phyloP scores from a whole-genome alignment of 2,113 vertebrate genomes.

The Ascaphus truei region DNA sequence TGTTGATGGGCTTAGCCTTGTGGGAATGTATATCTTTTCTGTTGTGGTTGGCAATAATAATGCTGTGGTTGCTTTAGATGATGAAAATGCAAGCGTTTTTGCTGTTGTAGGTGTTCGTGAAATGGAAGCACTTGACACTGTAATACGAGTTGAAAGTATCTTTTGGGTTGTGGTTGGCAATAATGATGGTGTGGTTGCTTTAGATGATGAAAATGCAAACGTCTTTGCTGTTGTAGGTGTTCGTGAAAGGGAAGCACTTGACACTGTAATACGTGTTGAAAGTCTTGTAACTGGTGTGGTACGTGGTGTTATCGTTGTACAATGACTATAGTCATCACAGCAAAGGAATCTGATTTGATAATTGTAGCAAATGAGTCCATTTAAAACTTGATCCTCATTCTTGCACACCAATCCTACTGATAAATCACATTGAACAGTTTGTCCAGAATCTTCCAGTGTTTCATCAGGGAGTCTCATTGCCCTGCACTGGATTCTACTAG shows the following conservation, averaged over 20 bases:
- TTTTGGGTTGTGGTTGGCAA: too few species aligned
- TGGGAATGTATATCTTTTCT: too few species aligned
- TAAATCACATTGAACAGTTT: constrained; percentile 46
- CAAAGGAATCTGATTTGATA: constrained; percentile 52
- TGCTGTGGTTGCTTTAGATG: too few species aligned
- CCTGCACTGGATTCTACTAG: not conserved
- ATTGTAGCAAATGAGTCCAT: constrained; percentile 51
- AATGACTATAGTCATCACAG: constrained; percentile 42
- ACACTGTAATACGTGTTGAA: not conserved
- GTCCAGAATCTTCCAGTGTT: constrained; percentile 37
- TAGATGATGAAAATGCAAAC: too few species aligned
- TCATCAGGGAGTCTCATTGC: not conserved
- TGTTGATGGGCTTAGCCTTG: not conserved
- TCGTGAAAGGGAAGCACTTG: not conserved
- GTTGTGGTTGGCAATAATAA: too few species aligned
- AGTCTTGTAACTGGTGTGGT: not conserved
- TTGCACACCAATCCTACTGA: constrained; percentile 49
- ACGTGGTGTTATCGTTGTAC: not conserved
- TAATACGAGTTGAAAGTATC: not conserved
- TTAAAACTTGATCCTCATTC: constrained; percentile 50
- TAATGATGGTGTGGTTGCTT: too few species aligned
- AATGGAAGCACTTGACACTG: not conserved
- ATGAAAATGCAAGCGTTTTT: too few species aligned
- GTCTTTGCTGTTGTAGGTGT: not conserved
- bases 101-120: not conserved